Base-by-base conservation (phyloP, 2,113 vertebrate genomes). In the Cryptoleucopteryx plumbea region DNA sequence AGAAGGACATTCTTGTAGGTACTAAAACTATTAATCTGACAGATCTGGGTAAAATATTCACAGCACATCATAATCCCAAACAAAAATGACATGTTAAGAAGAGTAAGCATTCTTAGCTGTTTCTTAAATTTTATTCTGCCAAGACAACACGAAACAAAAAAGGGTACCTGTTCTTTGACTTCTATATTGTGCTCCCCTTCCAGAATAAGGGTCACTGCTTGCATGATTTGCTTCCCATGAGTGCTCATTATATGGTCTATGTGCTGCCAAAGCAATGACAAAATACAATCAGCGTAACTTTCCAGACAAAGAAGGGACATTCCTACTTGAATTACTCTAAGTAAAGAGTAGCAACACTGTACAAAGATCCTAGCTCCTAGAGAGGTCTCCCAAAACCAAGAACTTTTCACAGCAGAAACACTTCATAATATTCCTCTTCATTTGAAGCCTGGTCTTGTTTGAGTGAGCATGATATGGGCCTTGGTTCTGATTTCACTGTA, bases 231-330 rank as follows among this genome's bases (percentile, higher is more conserved):
- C 97, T 99, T 99, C 91, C 99, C 99, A 22, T 99, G 99, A 78
- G 99, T 99, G 93, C 98, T 99, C 99, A 99, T 99, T 98, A 99
- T 99, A 98, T 99, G 99, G 98, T 99, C 99, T 97, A 99, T 99
- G 97, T 99, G 99, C 99, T 99, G 98, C 26, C 97, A 97, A 97
- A 96, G 70, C 86, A 98, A 98, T 18, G 55, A 83, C 15, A 86
- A 97, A 95, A 72, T 15, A 96, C 25, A 71, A 55, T 98, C 94
- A 98, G 68, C 6, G 2, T 11, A 52, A 80, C 34, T 53, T 36
- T 26, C 82, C 34, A 42, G 79, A 88, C 45, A 79, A 66, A 89
- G 63, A 12, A 93, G 52, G 42, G 70, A 20, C 71, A 58, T 94
- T 96, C 48, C 80, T 82, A 63, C 66, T 70, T 47, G 21, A 67